These are phyloP conservation scores for Napeogenes inachia DNA, from an alignment of 2,888 invertebrate species.

Conservation along the genomic window DNA sequence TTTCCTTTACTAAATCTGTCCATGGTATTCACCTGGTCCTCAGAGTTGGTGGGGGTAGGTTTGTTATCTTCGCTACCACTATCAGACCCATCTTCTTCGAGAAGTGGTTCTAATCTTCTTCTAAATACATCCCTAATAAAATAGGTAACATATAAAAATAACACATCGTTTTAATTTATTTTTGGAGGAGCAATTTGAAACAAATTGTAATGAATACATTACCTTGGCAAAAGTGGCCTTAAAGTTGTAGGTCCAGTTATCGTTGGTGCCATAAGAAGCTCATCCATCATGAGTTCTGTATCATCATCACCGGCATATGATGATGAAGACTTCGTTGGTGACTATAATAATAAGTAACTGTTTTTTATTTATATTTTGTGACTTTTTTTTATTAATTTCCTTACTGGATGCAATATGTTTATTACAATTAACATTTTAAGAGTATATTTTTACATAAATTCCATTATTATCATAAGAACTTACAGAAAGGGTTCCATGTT, in stretches of 20 bases:
- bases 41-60: conserved; percentile 68
- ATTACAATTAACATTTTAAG: no score
- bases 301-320: conserved; percentile 85
- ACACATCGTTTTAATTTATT: not conserved
- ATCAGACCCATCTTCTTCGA: conserved; percentile 89
- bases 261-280: conserved; percentile 85
- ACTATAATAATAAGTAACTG: conserved; percentile 57
- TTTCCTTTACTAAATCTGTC: conserved; percentile 7
- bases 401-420: no score
- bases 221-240: conserved; percentile 83
- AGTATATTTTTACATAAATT: no score
- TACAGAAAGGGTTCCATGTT: conserved; percentile 81
- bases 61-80: conserved; percentile 74
- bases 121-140: conserved; percentile 74
- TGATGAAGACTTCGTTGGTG: conserved; percentile 81
- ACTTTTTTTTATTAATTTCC: no score
- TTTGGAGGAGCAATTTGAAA: no score
- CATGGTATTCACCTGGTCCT: conserved; percentile 73
- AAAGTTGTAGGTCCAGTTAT: conserved; percentile 84
- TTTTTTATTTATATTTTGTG: conserved; percentile 16
- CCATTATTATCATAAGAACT: conserved; percentile 35
- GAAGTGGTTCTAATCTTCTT: conserved; percentile 87
- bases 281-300: conserved; percentile 89
- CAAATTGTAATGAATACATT: conserved; percentile 23
- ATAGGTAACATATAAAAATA: conserved; percentile 11